Base-by-base conservation (phyloP, 2,113 vertebrate species). In the Misgurnus anguillicaudatus region DNA sequence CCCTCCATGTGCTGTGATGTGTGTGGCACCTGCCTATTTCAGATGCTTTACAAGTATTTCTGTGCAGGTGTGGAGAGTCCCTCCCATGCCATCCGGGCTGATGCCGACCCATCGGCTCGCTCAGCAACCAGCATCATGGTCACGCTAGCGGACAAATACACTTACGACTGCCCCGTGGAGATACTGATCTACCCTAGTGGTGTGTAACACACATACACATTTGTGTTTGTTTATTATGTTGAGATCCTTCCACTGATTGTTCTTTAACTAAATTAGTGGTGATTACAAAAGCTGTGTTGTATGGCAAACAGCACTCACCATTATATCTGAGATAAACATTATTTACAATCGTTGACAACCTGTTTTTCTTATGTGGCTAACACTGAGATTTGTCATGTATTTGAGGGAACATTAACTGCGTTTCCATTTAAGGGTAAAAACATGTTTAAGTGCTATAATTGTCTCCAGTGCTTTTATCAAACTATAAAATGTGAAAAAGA, bases 131-230 rank as follows among this genome's bases (percentile, higher is more conserved):
- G 95, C 77, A 91, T 99, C 1, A 60, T 95, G 66, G 91, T 99
- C 93, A 98, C 95, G 0, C 89, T 99, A 89, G 96, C 97, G 61
- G 93, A 96, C 77, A 97, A 94, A 77, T 98, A 98, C 87, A 97
- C 95, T 39, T 99, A 97, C 0, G 97, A 99, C 92, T 93, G 94
- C 24, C 95, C 96, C 0, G 96, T 99, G 84, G 92, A 95, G 84
- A 96, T 99, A 86, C 85, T 98, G 53, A 97, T 98, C 88, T 97
- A 99, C 21, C 95, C 96, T 0, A 98, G 95, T 0, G 96, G 97
- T 99, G 92, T 39, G 87, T 92, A 62, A 9, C 75, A 14, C 64
- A 16, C 68, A 67, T n/a, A 13, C 47, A 51, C 11, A 51, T 51
- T 10, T 51, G 9, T 51, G 14, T 57, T 57, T 57, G n/a, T 57